Percentiles rank a stretch among this genome's conserved stretches.
These are phyloP conservation scores for Chrysemys picta DNA, from an alignment of 2,113 vertebrate genomes.

Conservation along the genomic window DNA sequence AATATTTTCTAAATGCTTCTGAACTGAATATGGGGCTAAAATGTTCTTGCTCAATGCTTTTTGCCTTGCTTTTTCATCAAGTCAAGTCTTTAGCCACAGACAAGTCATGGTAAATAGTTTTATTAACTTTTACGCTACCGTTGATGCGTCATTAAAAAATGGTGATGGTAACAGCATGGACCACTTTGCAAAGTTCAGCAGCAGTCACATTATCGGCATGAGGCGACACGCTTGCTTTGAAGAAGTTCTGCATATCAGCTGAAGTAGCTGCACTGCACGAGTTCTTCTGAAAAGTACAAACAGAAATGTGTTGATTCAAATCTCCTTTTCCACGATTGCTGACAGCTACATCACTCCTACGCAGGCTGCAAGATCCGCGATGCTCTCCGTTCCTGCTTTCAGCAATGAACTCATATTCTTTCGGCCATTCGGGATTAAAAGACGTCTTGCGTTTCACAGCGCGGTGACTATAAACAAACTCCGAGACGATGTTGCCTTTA, in stretches of 20 bases:
- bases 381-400: background rate
- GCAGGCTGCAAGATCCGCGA: background rate
- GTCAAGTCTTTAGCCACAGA: background rate
- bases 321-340: background rate
- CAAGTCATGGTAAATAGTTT: background rate
- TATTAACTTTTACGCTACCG: background rate
- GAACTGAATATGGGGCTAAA: background rate
- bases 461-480: background rate
- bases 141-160: background rate
- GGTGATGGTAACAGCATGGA: background rate
- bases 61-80: background rate
- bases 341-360: background rate
- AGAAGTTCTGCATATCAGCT: background rate
- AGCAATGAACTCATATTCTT: background rate
- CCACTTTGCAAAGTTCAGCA: background rate
- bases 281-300: background rate
- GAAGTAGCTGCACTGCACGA: background rate
- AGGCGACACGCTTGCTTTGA: background rate
- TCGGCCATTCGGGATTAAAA: background rate
- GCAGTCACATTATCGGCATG: background rate
- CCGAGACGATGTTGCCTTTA: background rate
- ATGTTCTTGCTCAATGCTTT: background rate
- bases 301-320: background rate
- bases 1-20: background rate
- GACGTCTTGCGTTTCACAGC: background rate